Evolutionary conservation across 1,140 invertebrate species (phyloP).

Genomic region (Telenomus remus): DNA sequence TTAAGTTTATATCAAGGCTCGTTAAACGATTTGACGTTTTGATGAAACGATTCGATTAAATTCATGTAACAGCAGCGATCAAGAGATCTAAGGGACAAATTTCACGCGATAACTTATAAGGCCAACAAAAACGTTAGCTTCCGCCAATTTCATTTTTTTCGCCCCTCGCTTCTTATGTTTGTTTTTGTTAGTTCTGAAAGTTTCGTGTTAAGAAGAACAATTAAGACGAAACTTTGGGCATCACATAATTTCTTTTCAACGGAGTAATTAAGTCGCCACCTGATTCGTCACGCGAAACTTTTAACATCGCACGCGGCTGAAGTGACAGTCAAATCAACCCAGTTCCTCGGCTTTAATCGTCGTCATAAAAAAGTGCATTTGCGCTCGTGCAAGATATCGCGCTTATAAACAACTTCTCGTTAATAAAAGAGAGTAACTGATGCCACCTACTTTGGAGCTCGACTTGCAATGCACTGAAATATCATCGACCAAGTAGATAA

Average conservation of each 20-base stretch:
- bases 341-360: slow-evolving; percentile 34
- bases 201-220: not conserved
- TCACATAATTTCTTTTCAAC: slow-evolving; percentile 37
- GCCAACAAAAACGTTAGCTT: too few species aligned
- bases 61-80: too few species aligned
- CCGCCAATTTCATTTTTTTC: too few species aligned
- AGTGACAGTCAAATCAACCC: slow-evolving; percentile 40
- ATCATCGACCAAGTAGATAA: not conserved
- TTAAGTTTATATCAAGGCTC: too few species aligned
- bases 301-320: slow-evolving; percentile 32
- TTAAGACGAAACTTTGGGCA: slow-evolving; percentile 9
- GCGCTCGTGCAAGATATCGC: slow-evolving; percentile 19
- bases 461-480: slow-evolving; percentile 1
- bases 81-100: too few species aligned
- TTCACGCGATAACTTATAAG: too few species aligned
- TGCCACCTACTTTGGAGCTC: slow-evolving; percentile 1
- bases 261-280: slow-evolving; percentile 38
- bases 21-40: too few species aligned
- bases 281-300: slow-evolving; percentile 48
- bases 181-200: not conserved
- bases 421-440: slow-evolving; percentile 28
- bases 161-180: too few species aligned
- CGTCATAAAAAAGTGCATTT: slow-evolving; percentile 35
- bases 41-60: too few species aligned
- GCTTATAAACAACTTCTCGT: slow-evolving; percentile 26